Evolutionary conservation across 2,113 vertebrate species (phyloP), one percentile per base, ranked within the genome.

Genomic region (Oncorhynchus keta): DNA sequence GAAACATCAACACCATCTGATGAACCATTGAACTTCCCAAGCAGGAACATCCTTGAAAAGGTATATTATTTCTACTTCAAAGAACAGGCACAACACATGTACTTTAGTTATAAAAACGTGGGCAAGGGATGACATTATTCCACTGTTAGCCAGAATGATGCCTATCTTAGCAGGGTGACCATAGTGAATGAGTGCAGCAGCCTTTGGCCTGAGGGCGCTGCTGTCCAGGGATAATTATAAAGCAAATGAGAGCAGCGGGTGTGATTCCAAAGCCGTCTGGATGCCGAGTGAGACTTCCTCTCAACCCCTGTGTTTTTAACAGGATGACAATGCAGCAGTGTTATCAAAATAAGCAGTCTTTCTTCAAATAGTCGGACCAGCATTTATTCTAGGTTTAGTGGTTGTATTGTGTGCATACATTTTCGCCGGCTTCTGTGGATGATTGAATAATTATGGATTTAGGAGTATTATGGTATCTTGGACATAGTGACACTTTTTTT

Each of bases 211-310:
- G 45, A 59, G 5, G 30, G 48, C 26, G 61, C 55, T 61, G 55
- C 6, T 76, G 78, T 75, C 74, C 48, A 78, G 68, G 35, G 72
- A 78, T 80, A 64, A 78, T 84, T 82, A 75, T 85, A 82, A 77
- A 74, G 73, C 72, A 79, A 84, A 77, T 81, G 79, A 80, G 74
- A 71, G 32, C 79, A 76, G n/a, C 1, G 1, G 73, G 77, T 73
- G 75, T 55, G 81, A 83, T 78, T 80, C 73, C 65, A 73, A 20
- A 51, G 62, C 79, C 81, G 77, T 82, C 71, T 84, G 81, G 75
- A 35, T 67, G 65, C 51, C 18, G 16, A 55, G 16, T 16, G 65
- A 32, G 65, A 26, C 65, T 67, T 67, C 12, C 13, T 67, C 16
- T 30, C 28, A 67, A 30, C 26, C 22, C 16, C 65, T 28, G 12